Evolutionary conservation across 1,140 invertebrate genomes (phyloP), one percentile per base, ranked within the genome.

Genomic region (Calycopis cecrops): DNA sequence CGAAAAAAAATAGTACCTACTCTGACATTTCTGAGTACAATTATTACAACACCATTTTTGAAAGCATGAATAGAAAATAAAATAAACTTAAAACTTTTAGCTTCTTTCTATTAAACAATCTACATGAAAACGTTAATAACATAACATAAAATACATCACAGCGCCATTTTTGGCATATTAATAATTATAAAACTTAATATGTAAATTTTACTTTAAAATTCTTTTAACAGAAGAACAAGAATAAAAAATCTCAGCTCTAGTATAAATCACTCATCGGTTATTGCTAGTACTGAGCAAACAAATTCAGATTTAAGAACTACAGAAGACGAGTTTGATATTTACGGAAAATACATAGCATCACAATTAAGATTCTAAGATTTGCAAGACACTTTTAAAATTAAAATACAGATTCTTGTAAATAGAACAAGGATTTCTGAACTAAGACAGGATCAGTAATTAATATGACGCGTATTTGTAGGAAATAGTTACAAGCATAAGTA

Each of bases 261-360:
- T 33, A 61, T 50, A 8, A 60, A 70, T 14, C 55, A 48, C 44
- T 67, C n/a, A n/a, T n/a, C 63, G 11, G 60, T 63, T 14, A 52
- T 52, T 38, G 61, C 53, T 7, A 75, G 62, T 40, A 48, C 9
- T 44, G 17, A 63, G 57, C 67, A 69, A 11, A 60, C 65, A 7
- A 57, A 35, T 18, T 14, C 48, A 17, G 40, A 57, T 17, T 48
- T 9, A 35, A 9, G 17, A 28, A 28, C 21, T 10, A 75, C 62
- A 51, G 76, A 81, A 9, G 81, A 85, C 67, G 81, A 85, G 33
- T 85, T 85, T 71, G 81, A 81, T 58, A 74, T 82, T n/a, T 85
- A 80, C 63, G 79, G 81, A 0, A 78, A 80, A 52, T 79, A 76
- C 28, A 73, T 85, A 51, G 80, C 80, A 9, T 63, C 73, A 38